Percentiles rank a stretch among this genome's conserved stretches.
These are phyloP conservation scores for Strongylocentrotus purpuratus DNA, from an alignment of 35 echinoderm and acorn worm species.

Conservation along the genomic window DNA sequence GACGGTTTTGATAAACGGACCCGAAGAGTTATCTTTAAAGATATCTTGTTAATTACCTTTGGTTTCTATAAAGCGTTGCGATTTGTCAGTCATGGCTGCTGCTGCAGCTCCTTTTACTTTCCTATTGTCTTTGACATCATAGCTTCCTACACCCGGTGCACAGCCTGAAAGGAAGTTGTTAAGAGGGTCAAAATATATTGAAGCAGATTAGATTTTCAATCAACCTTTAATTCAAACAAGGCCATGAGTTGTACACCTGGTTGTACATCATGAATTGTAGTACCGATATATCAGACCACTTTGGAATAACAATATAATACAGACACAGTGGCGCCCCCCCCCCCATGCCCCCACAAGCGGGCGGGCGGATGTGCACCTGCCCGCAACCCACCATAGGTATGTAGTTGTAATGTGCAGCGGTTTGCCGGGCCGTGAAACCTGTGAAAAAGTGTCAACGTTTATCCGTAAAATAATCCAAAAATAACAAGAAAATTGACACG, in stretches of 20 bases:
- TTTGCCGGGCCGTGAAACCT: too few relatives aligned
- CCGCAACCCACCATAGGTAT: not conserved
- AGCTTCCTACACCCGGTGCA: constrained; percentile 22
- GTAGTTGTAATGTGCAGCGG: too few relatives aligned
- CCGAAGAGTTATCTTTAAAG: not conserved
- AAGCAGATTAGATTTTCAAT: not conserved
- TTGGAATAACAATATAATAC: too few relatives aligned
- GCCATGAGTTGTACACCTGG: not conserved
- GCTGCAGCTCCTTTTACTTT: constrained; percentile 7
- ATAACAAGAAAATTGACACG: too few relatives aligned
- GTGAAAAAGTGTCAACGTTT: too few relatives aligned
- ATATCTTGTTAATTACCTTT: not conserved
- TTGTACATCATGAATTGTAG: not conserved
- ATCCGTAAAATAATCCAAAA: too few relatives aligned
- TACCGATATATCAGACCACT: not conserved
- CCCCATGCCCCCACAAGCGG: not conserved
- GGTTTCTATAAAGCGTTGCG: not conserved
- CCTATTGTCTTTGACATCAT: not conserved
- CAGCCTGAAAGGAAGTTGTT: not conserved
- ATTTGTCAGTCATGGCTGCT: not conserved
- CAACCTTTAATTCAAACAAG: not conserved
- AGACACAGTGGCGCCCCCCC: not conserved
- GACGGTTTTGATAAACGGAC: not conserved
- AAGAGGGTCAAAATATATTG: not conserved
- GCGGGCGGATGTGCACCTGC: too few relatives aligned